These are phyloP conservation scores for Drosophila birchii DNA, from an alignment of 2,888 invertebrate species.

Conservation along the genomic window DNA sequence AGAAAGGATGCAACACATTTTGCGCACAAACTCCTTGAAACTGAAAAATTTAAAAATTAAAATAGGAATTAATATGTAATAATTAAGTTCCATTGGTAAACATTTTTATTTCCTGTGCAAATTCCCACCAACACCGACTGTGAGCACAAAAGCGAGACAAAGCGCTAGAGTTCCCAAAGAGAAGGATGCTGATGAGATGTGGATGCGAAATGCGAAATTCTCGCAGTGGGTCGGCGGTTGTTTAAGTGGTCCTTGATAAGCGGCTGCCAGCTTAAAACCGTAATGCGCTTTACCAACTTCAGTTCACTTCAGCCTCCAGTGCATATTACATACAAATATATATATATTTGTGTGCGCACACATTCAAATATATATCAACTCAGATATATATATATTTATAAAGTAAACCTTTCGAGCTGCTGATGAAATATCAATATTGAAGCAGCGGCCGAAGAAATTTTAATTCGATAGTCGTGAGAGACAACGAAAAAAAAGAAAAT, in stretches of 20 bases:
- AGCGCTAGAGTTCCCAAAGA: neutral
- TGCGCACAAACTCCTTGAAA: neutral
- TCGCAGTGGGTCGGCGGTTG: conserved; percentile 53
- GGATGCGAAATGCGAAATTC: conserved; percentile 31
- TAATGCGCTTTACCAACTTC: conserved; percentile 70
- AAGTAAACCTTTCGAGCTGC: conserved; percentile 41
- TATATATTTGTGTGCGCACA: conserved; percentile 1
- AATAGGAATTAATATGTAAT: too few species aligned
- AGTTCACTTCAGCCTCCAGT: conserved; percentile 41
- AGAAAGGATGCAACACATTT: neutral
- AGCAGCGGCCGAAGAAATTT: conserved; percentile 48
- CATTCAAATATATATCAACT: neutral
- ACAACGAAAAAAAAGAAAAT: conserved; percentile 5
- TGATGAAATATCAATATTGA: conserved; percentile 68
- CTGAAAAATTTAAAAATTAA: neutral
- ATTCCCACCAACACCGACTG: conserved; percentile 19
- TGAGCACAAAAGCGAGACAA: conserved; percentile 8
- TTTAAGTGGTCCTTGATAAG: conserved; percentile 77
- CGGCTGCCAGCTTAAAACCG: conserved; percentile 61
- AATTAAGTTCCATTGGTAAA: too few species aligned
- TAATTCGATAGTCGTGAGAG: conserved; percentile 63
- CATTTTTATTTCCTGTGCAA: conserved; percentile 8
- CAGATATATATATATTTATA: conserved; percentile 20
- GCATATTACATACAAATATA: neutral
- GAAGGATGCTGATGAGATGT: conserved; percentile 15